phyloP scores from a whole-genome alignment of 2,888 invertebrate genomes.

The Sturmia bella region DNA sequence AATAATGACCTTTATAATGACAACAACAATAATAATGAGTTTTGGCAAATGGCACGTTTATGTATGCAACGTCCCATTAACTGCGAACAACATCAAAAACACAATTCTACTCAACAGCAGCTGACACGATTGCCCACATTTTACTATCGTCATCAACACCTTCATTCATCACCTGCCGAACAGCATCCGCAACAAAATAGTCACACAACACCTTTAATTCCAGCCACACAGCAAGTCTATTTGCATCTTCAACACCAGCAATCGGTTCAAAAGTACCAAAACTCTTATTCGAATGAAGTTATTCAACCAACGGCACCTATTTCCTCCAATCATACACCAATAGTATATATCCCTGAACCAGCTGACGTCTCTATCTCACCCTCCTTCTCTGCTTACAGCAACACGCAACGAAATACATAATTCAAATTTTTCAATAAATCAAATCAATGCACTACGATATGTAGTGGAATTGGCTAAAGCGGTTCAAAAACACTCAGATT shows the following conservation, averaged over 20 bases:
- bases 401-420: constrained; percentile 11
- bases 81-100: constrained; percentile 46
- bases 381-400: background rate
- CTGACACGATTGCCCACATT: constrained; percentile 35
- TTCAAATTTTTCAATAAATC: constrained; percentile 9
- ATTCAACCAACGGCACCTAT: background rate
- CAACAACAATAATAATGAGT: constrained; percentile 38
- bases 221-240: constrained; percentile 40
- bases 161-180: constrained; percentile 37
- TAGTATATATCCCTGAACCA: constrained; percentile 20
- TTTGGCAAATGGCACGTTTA: constrained; percentile 59
- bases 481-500: no score
- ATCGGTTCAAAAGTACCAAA: constrained; percentile 45
- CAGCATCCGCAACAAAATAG: constrained; percentile 36
- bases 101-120: constrained; percentile 37
- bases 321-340: constrained; percentile 16
- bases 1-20: constrained; percentile 38
- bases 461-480: constrained; percentile 26
- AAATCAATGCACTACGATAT: no score
- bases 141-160: constrained; percentile 49
- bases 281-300: constrained; percentile 8
- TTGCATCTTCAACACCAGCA: constrained; percentile 54
- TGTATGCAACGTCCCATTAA: constrained; percentile 55
- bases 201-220: constrained; percentile 2
- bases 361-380: background rate